Percentiles rank a stretch among this genome's conserved stretches.
Conservation (phyloP, 2,888 invertebrate genomes). For the Cryptosula pallasiana region DNA sequence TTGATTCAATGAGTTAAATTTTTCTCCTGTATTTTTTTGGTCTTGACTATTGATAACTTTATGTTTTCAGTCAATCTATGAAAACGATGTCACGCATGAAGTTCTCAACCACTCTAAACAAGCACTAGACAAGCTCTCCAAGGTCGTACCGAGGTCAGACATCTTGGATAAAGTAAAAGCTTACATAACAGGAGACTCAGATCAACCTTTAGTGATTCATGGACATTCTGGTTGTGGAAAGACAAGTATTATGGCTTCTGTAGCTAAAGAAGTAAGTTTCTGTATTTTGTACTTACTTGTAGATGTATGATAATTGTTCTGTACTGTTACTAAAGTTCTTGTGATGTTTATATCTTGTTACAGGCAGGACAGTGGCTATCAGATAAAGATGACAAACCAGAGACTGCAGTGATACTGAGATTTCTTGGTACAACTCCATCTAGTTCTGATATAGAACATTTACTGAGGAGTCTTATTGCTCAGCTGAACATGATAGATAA, state of each 20-base stretch:
- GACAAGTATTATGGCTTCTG: conserved; percentile 5
- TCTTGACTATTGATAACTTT: too few species aligned
- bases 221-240: not conserved
- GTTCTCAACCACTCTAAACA: not conserved
- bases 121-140: not conserved
- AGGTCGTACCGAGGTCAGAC: not conserved
- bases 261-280: not conserved
- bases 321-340: too few species aligned
- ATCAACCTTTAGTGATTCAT: not conserved
- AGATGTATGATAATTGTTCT: too few species aligned
- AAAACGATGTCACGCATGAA: not conserved
- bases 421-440: not conserved
- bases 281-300: too few species aligned
- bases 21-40: too few species aligned
- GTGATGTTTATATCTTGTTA: too few species aligned
- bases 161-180: not conserved
- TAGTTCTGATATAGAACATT: not conserved
- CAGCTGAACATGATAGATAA: not conserved
- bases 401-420: not conserved
- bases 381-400: not conserved
- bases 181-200: not conserved
- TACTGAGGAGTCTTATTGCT: not conserved
- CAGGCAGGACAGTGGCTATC: not conserved
- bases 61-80: not conserved
- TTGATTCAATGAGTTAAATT: too few species aligned